Evolutionary conservation across 64 coral and sea anemone genomes (phyloP), one percentile per base, ranked within the genome.

Genomic region (Orbicella faveolata): DNA sequence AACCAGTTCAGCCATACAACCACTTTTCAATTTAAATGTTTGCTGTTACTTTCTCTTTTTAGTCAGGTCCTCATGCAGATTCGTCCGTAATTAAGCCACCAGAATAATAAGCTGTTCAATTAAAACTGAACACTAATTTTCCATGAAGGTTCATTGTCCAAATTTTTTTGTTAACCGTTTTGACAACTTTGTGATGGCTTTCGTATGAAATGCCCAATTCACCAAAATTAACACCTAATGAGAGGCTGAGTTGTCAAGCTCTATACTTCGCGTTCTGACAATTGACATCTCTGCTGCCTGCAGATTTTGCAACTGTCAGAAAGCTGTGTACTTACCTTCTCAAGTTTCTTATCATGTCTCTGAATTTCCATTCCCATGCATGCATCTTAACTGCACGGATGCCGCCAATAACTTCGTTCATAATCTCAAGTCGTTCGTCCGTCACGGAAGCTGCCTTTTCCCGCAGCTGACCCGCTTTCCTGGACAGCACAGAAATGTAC

Each of bases 341-440:
- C 34, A 80, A 48, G 19, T 57, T 20, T 34, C 18, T 65, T 53
- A 90, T 90, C 30, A 79, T 54, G 5, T 67, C 68, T 33, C 18
- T 63, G 54, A 90, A 83, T 33, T 82, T 44, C 89, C 79, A 83
- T 54, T 90, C 89, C 89, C 89, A 90, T 0, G 79, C 89, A 75
- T 75, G 34, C 39, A 83, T 83, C 34, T 90, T 90, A 10, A 90
- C 79, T 14, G 80, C 30, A 74, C 89, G 89, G 16, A 90, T 90
- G 2, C 89, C 89, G n/a, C 79, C 65, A 9, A 90, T 90, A 67
- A 83, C 48, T 53, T 90, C 89, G 55, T 79, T 74, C 64, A 90
- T 74, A 75, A 90, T 54, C 37, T 82, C 78, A 63, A 90, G 89
- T 14, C 89, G 78, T 82, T 75, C 34, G 25, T 90, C 89, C 15